These are phyloP conservation scores for Agriotes lineatus DNA, from an alignment of 2,888 invertebrate genomes.

Conservation along the genomic window DNA sequence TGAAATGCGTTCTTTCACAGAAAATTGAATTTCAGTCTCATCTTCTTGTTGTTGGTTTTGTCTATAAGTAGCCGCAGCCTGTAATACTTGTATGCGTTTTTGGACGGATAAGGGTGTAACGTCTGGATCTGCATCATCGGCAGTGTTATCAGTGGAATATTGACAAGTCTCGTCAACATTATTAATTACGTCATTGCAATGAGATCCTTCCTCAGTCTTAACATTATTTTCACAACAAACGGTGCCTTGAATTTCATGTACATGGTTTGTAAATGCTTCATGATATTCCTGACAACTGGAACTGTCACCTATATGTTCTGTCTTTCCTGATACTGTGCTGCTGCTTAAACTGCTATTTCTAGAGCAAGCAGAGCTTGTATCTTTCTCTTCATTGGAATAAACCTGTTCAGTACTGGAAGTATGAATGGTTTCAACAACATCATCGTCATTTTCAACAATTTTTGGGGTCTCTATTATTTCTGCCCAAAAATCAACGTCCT, in stretches of 20 bases:
- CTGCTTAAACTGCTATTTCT: constrained; percentile 59
- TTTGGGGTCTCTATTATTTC: constrained; percentile 30
- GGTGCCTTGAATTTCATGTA: constrained; percentile 23
- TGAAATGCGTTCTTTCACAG: constrained; percentile 54
- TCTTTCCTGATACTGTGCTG: constrained; percentile 47
- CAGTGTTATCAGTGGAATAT: neutral
- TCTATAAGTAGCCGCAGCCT: constrained; percentile 52
- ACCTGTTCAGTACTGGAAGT: constrained; percentile 31
- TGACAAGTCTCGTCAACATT: neutral
- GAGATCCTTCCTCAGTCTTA: neutral
- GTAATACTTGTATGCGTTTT: constrained; percentile 61
- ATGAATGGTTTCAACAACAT: neutral
- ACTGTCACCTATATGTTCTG: neutral
- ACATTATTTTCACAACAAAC: constrained; percentile 11
- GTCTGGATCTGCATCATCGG: constrained; percentile 12
- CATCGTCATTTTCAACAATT: constrained; percentile 16
- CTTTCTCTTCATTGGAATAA: neutral
- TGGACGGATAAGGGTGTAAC: constrained; percentile 59
- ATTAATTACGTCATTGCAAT: constrained; percentile 36
- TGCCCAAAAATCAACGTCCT: constrained; percentile 47
- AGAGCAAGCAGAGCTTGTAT: constrained; percentile 59
- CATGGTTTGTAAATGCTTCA: constrained; percentile 13
- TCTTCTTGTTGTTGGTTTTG: constrained; percentile 51
- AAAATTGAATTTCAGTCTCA: constrained; percentile 50
- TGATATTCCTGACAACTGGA: neutral